Evolutionary conservation across 2,797 vertebrate species (phyloP).

Genomic region (Chrosomus eos): DNA sequence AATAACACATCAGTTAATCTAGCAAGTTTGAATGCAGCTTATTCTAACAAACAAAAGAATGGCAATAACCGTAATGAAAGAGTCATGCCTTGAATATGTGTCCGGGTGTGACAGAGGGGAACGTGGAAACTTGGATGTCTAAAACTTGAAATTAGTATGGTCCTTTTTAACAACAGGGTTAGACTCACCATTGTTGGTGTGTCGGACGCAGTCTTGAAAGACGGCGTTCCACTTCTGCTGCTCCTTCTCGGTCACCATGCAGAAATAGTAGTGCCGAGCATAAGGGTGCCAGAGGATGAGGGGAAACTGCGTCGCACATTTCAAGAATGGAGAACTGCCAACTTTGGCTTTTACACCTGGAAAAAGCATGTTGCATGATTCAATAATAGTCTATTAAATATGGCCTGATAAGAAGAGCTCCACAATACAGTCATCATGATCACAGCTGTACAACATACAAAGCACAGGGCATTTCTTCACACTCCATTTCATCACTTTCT

Average conservation of each 20-base stretch:
- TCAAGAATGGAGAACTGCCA: constrained; percentile 82
- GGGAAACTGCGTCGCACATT: constrained; percentile 87
- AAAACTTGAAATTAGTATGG: neutral
- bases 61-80: neutral
- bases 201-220: constrained; percentile 90
- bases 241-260: constrained; percentile 84
- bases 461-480: neutral
- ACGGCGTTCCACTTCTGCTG: constrained; percentile 92
- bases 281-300: constrained; percentile 95
- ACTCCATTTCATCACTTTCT: neutral
- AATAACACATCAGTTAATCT: constrained; percentile 27
- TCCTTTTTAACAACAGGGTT: neutral
- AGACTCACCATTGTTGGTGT: constrained; percentile 89
- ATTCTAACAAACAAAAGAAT: neutral
- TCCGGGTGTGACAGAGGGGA: neutral
- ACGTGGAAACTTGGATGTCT: neutral
- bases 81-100: constrained; percentile 2
- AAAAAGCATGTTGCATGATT: constrained; percentile 3
- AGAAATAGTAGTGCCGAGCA: constrained; percentile 88
- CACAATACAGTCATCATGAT: neutral
- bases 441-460: constrained; percentile 19
- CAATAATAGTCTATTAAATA: neutral
- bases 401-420: neutral
- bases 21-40: neutral
- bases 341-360: constrained; percentile 85